A percentile compares a stretch with the other conserved stretches of the same genome.
These are phyloP conservation scores for Pyralis farinalis DNA, from an alignment of 2,888 invertebrate genomes.

Conservation along the genomic window DNA sequence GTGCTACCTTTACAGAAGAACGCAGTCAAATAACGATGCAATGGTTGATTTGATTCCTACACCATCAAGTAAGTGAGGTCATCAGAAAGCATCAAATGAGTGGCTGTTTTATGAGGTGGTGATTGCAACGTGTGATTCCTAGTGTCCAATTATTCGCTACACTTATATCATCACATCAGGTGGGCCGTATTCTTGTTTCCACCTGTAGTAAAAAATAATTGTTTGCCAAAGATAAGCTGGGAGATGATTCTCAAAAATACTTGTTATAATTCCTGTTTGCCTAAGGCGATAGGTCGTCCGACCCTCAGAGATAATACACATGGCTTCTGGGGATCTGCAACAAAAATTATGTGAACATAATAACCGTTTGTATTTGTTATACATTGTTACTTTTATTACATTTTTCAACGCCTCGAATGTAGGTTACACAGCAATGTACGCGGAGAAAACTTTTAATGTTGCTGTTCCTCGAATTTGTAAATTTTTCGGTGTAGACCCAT, in stretches of 20 bases:
- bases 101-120: too few species aligned
- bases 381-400: neutral
- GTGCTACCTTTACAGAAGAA: too few species aligned
- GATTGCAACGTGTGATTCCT: too few species aligned
- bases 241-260: constrained; percentile 15
- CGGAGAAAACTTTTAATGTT: neutral
- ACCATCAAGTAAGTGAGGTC: too few species aligned
- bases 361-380: neutral
- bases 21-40: too few species aligned
- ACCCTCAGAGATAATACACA: constrained; percentile 20
- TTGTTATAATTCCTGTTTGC: constrained; percentile 17
- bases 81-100: too few species aligned
- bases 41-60: too few species aligned
- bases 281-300: constrained; percentile 16
- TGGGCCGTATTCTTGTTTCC: too few species aligned
- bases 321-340: neutral
- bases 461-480: neutral
- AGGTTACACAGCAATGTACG: neutral
- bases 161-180: too few species aligned
- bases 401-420: neutral
- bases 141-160: too few species aligned
- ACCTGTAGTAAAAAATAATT: too few species aligned
- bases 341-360: neutral
- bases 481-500: neutral
- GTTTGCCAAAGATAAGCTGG: constrained; percentile 1